Percentiles rank a stretch among this genome's conserved stretches.
Evolutionary conservation across 2,888 invertebrate genomes (phyloP).

Genomic region (Leptopilina drosophilae): DNA sequence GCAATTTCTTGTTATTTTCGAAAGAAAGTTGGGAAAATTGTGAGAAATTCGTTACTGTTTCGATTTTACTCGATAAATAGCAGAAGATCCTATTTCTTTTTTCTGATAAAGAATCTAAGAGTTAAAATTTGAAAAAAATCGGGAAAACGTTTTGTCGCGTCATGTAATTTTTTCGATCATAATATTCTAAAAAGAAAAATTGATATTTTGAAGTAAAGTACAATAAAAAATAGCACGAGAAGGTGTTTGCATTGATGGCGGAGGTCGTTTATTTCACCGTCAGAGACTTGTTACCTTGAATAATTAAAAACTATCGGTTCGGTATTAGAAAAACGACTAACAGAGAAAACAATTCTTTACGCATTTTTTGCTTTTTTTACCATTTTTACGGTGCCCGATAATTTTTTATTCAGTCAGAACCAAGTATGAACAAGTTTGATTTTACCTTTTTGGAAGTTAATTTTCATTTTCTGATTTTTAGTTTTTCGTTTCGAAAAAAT

Average conservation of each 20-base stretch:
- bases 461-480: slow-evolving; percentile 5
- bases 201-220: too few relatives aligned
- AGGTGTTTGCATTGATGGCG: slow-evolving; percentile 74
- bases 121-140: too few relatives aligned
- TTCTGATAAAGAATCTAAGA: too few relatives aligned
- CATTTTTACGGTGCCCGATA: slow-evolving; percentile 24
- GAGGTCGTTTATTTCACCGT: slow-evolving; percentile 73
- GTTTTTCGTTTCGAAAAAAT: neutral
- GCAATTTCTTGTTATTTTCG: neutral
- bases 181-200: too few relatives aligned
- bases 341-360: slow-evolving; percentile 1
- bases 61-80: too few relatives aligned
- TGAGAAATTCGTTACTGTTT: too few relatives aligned
- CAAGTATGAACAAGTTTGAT: neutral
- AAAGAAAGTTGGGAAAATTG: too few relatives aligned
- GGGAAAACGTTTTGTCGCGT: too few relatives aligned
- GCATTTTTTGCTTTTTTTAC: neutral
- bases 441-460: neutral
- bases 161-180: too few relatives aligned
- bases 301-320: slow-evolving; percentile 50
- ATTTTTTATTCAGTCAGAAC: slow-evolving; percentile 18
- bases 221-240: slow-evolving; percentile 33
- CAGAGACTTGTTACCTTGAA: slow-evolving; percentile 77
- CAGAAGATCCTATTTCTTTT: too few relatives aligned
- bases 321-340: neutral